Percentiles rank a stretch among this genome's conserved stretches.
These are phyloP conservation scores for Byasa hedistus DNA, from an alignment of 2,888 invertebrate species.

Conservation along the genomic window DNA sequence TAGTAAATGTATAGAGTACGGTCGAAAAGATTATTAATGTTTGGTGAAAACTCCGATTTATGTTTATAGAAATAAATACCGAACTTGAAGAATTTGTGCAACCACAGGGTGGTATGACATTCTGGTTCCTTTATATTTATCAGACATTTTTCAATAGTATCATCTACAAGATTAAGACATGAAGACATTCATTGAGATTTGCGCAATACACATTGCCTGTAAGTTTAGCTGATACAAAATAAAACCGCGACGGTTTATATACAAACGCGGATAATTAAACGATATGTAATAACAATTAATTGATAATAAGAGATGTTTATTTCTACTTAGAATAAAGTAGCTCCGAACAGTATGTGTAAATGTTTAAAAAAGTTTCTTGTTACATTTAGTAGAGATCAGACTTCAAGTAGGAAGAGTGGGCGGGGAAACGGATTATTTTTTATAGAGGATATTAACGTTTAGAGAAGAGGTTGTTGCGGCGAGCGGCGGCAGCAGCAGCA, in stretches of 20 bases:
- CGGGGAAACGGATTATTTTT: slow-evolving; percentile 38
- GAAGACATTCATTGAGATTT: not conserved
- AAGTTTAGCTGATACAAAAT: not conserved
- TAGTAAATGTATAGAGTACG: not conserved
- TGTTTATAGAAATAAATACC: too few species aligned
- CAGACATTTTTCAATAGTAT: not conserved
- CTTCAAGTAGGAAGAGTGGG: slow-evolving; percentile 9
- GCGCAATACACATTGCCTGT: not conserved
- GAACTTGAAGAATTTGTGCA: too few species aligned
- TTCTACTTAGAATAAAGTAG: not conserved
- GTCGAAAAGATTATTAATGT: not conserved
- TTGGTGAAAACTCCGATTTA: not conserved
- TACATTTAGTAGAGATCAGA: slow-evolving; percentile 17
- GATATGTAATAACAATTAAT: slow-evolving; percentile 3
- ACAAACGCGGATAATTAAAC: not conserved
- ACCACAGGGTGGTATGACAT: too few species aligned
- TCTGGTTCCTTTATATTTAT: too few species aligned
- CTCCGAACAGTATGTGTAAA: not conserved
- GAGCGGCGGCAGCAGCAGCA: slow-evolving; percentile 77
- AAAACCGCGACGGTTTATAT: not conserved
- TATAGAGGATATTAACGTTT: slow-evolving; percentile 58
- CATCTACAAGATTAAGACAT: not conserved
- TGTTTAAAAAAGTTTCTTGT: slow-evolving; percentile 7
- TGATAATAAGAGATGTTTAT: not conserved
- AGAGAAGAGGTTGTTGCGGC: slow-evolving; percentile 68